Percentiles rank a stretch among this genome's conserved stretches.
Conservation (phyloP, 2,113 vertebrate species). For the Tetrao urogallus region DNA sequence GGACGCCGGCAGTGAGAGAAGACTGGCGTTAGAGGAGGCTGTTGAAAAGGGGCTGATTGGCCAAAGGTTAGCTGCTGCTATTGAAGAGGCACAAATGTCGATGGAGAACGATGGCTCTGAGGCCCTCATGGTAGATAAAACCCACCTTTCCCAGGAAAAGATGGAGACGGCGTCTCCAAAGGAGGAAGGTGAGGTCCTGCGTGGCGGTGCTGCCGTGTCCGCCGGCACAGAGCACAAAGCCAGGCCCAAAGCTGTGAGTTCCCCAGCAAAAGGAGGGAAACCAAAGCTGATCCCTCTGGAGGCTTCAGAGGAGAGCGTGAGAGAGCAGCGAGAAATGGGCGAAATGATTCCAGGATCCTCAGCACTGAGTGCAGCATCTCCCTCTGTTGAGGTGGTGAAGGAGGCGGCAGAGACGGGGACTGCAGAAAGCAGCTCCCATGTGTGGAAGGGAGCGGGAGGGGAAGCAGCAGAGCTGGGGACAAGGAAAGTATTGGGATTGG, state of each 20-base stretch:
- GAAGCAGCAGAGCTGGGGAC: background rate
- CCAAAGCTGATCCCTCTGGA: background rate
- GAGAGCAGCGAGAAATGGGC: background rate
- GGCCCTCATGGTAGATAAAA: background rate
- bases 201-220: background rate
- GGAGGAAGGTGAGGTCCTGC: background rate
- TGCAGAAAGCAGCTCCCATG: background rate
- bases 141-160: background rate
- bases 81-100: constrained; percentile 18
- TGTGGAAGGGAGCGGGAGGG: background rate
- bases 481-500: background rate
- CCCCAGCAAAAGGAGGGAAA: background rate
- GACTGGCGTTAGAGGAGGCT: constrained; percentile 80
- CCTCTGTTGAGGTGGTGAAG: background rate
- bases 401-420: background rate
- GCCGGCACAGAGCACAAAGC: background rate
- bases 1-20: constrained; percentile 72
- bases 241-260: background rate
- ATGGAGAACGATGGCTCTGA: background rate
- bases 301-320: background rate
- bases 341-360: background rate
- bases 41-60: constrained; percentile 77
- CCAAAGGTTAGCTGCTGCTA: constrained; percentile 71
- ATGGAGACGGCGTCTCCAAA: background rate
- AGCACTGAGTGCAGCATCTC: rapidly evolving